Evolutionary conservation across 2,888 invertebrate species (phyloP).

Genomic region (Pachydiplax longipennis): DNA sequence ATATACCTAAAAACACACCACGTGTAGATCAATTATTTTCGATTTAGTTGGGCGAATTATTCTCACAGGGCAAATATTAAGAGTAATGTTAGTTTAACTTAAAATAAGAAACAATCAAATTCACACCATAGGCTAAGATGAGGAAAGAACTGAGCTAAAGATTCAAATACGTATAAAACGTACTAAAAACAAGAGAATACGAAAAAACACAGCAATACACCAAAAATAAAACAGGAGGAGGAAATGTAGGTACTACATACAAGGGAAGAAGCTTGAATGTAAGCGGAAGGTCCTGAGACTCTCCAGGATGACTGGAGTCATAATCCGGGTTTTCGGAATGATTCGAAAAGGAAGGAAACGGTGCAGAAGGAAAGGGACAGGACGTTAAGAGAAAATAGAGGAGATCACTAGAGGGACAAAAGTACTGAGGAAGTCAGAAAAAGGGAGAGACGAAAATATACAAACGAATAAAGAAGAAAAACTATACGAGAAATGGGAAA

Average conservation of each 20-base stretch:
- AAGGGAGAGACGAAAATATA: not conserved
- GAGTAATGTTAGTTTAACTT: too few species aligned
- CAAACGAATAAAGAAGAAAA: not conserved
- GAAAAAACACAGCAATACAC: too few species aligned
- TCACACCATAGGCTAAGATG: too few species aligned
- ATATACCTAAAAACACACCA: too few species aligned
- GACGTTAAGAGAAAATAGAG: not conserved
- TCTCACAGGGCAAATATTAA: too few species aligned
- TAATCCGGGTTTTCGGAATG: constrained; percentile 5
- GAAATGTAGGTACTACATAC: not conserved
- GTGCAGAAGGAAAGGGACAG: not conserved
- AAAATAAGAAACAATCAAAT: too few species aligned
- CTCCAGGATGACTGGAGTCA: not conserved
- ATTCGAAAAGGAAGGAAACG: not conserved
- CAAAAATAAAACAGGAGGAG: not conserved
- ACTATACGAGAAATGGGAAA: not conserved
- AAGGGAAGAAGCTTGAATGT: not conserved
- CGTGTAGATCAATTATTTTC: too few species aligned
- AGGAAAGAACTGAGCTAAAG: too few species aligned
- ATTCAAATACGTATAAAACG: too few species aligned
- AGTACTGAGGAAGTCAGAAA: not conserved
- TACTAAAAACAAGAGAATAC: too few species aligned
- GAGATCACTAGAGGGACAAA: not conserved
- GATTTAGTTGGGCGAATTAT: too few species aligned
- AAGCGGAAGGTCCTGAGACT: not conserved